These are phyloP conservation scores for Dreissena rostriformis DNA, from an alignment of 1,140 invertebrate genomes.

Conservation along the genomic window DNA sequence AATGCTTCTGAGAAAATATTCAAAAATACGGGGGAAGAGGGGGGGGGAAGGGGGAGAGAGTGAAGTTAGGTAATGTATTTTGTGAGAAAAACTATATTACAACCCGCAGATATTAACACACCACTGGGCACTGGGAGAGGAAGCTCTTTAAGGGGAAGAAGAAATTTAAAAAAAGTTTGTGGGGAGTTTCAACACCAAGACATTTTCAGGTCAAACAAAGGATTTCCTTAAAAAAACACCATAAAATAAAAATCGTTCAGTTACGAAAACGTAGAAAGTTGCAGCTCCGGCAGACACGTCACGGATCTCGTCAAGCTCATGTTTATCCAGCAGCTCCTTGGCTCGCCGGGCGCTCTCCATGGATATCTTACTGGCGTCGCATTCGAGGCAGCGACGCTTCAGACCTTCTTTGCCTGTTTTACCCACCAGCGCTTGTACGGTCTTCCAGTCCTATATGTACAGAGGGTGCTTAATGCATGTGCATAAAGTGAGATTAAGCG, in stretches of 20 bases:
- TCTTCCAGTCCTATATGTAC: constrained; percentile 74
- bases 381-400: constrained; percentile 76
- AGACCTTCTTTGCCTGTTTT: constrained; percentile 80
- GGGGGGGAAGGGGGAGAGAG: too few species aligned
- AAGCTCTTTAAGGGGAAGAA: too few species aligned
- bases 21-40: too few species aligned
- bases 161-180: too few species aligned
- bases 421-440: constrained; percentile 77
- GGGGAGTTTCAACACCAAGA: too few species aligned
- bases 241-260: constrained; percentile 25
- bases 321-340: constrained; percentile 69
- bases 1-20: too few species aligned
- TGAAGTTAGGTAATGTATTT: too few species aligned
- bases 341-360: constrained; percentile 65
- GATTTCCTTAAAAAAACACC: constrained; percentile 2
- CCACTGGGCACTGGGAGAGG: too few species aligned
- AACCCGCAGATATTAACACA: too few species aligned
- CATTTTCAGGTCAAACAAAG: background rate
- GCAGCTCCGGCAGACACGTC: constrained; percentile 80
- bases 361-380: constrained; percentile 68
- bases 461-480: too few species aligned
- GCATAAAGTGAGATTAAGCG: too few species aligned
- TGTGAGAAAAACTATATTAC: too few species aligned
- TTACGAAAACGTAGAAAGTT: constrained; percentile 79
- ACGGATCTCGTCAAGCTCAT: constrained; percentile 77